Evolutionary conservation across 2,797 vertebrate genomes (phyloP), one percentile per base, ranked within the genome.

Genomic region (Chelidonichthys spinosus): DNA sequence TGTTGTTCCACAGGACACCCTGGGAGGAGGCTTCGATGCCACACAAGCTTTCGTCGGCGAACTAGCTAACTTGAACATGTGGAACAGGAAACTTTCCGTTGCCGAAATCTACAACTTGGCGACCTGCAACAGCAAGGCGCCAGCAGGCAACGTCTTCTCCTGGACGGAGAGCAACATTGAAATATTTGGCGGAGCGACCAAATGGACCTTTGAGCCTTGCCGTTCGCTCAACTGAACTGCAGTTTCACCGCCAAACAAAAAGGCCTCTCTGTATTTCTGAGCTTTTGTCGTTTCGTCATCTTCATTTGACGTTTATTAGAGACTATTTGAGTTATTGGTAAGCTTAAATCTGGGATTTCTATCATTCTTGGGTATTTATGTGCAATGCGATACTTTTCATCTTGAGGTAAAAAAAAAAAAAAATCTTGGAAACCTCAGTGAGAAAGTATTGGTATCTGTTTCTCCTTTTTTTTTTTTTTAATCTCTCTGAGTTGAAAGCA

Each of bases 141-240:
- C 93, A 0, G 78, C 95, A 0, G 97, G 97, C 63, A 97, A 97
- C 6, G 97, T 98, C 77, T 96, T 99, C 85, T 95, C 96, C 74
- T 99, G 97, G 97, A 94, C 95, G 0, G 97, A 98, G 92, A 89
- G 90, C 90, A 97, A 95, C 93, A 96, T 98, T 4, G 97, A 99
- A 77, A 94, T 98, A 89, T 98, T 96, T 4, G 97, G 97, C 0
- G 97, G 97, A 18, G 96, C 96, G 40, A 97, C 96, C 89, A 98
- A 98, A 91, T 98, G 97, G 97, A 96, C 96, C 88, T 99, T 98
- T 17, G 97, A 98, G 90, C 96, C 97, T 61, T 99, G 97, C 56
- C 96, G 96, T 82, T 96, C 96, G 83, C 92, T 95, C 95, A 99
- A 97, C 96, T 99, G 95, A 92, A 85, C 87, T 78, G 79, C 72